Evolutionary conservation across 1,140 invertebrate genomes (phyloP).

Genomic region (Papilio dardanus): DNA sequence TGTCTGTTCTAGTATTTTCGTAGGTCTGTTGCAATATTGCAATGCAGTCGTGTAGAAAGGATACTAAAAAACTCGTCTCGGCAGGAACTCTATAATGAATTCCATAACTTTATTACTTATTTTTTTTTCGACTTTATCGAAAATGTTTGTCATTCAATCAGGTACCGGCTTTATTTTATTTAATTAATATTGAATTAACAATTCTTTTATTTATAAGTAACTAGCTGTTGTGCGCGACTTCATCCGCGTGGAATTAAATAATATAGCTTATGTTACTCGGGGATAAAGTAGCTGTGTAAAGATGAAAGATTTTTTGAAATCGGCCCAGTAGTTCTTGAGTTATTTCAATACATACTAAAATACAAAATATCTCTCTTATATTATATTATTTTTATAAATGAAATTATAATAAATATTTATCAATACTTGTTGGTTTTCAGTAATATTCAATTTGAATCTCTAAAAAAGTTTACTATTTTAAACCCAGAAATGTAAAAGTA

Average conservation of each 20-base stretch:
- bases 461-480: neutral
- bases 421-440: neutral
- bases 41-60: constrained; percentile 26
- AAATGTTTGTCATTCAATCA: neutral
- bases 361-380: too few species aligned
- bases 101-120: constrained; percentile 32
- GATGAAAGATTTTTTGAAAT: too few species aligned
- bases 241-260: too few species aligned
- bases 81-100: constrained; percentile 34
- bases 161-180: neutral
- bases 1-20: constrained; percentile 26
- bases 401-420: neutral
- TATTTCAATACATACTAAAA: too few species aligned
- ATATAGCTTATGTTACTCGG: too few species aligned
- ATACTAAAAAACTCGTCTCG: constrained; percentile 18
- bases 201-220: too few species aligned
- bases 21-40: constrained; percentile 22
- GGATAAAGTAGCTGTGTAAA: too few species aligned
- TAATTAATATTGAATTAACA: too few species aligned
- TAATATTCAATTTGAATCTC: neutral
- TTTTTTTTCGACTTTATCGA: constrained; percentile 27
- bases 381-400: too few species aligned
- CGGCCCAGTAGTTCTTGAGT: too few species aligned
- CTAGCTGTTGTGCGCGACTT: neutral
- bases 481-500: neutral